Conservation (phyloP, 2,797 vertebrate species). For the Hemitrygon akajei region DNA sequence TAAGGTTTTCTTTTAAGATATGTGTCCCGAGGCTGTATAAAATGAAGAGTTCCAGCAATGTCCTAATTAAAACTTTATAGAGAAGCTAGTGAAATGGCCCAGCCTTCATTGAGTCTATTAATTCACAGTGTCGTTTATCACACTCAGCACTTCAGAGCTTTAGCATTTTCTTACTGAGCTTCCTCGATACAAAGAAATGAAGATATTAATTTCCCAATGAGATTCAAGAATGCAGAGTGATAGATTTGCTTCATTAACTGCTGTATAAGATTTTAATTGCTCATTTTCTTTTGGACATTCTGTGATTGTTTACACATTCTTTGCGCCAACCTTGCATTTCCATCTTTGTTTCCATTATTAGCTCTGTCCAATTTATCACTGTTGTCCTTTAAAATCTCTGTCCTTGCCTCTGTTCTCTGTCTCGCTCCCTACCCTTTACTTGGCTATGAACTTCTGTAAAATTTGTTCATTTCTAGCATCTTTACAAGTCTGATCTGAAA, state of each 20-base stretch:
- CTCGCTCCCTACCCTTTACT: neutral
- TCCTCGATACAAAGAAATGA: constrained; percentile 7
- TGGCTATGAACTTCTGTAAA: neutral
- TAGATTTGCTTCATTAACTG: neutral
- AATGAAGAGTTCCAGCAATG: neutral
- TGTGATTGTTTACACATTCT: neutral
- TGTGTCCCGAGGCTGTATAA: neutral
- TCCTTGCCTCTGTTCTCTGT: neutral
- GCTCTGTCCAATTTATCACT: neutral
- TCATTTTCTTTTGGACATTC: neutral
- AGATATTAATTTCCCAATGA: neutral
- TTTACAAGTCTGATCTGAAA: neutral
- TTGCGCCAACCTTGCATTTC: neutral
- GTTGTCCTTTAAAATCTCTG: neutral
- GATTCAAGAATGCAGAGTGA: neutral
- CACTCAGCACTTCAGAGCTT: neutral
- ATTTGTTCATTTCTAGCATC: neutral
- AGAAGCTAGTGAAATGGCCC: constrained; percentile 10
- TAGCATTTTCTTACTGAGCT: neutral
- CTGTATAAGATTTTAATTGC: neutral
- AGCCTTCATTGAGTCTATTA: neutral
- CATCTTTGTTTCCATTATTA: neutral
- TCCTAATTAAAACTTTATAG: constrained; percentile 25
- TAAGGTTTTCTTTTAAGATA: neutral
- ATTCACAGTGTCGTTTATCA: neutral